A percentile compares a stretch with the other conserved stretches of the same genome.
phyloP scores from a whole-genome alignment of 2,113 vertebrate genomes.

The Brachionichthys hirsutus region DNA sequence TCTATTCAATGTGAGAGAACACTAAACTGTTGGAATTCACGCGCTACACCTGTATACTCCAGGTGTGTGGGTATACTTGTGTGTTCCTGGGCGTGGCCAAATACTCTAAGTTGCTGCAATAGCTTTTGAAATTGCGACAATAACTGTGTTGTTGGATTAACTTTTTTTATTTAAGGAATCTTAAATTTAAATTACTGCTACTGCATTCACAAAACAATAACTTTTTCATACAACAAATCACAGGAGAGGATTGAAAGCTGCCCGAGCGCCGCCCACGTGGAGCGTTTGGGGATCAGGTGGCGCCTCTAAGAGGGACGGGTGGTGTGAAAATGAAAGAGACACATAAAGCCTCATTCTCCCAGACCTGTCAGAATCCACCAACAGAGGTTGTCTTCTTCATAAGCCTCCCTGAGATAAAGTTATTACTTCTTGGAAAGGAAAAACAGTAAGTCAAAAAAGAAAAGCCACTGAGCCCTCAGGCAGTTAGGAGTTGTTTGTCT shows the following conservation, averaged over 20 bases:
- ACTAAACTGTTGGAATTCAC: too few species aligned
- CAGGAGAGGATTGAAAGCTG: conserved; percentile 8
- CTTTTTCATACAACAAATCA: conserved; percentile 1
- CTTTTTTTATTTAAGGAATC: too few species aligned
- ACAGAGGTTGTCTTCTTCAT: conserved; percentile 35
- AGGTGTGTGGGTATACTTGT: too few species aligned
- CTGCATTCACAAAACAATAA: too few species aligned
- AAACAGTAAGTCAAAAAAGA: conserved; percentile 11
- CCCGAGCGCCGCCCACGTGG: conserved; percentile 26
- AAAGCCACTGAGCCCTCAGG: conserved; percentile 12
- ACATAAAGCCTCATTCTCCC: conserved; percentile 27
- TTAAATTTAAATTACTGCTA: too few species aligned
- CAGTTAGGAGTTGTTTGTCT: conserved; percentile 53
- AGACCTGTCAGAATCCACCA: conserved; percentile 48
- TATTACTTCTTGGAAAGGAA: conserved; percentile 52
- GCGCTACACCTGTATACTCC: too few species aligned
- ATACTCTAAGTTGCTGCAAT: too few species aligned
- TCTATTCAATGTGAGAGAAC: too few species aligned
- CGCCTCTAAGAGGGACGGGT: conserved; percentile 44
- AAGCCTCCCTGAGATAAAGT: conserved; percentile 56
- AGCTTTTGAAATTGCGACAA: too few species aligned
- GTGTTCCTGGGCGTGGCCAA: too few species aligned
- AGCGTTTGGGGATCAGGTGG: conserved; percentile 46
- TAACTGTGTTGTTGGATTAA: too few species aligned
- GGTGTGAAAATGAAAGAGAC: conserved; percentile 48